Base-by-base conservation (phyloP, 2,113 vertebrate genomes). In the Leiothrix lutea region DNA sequence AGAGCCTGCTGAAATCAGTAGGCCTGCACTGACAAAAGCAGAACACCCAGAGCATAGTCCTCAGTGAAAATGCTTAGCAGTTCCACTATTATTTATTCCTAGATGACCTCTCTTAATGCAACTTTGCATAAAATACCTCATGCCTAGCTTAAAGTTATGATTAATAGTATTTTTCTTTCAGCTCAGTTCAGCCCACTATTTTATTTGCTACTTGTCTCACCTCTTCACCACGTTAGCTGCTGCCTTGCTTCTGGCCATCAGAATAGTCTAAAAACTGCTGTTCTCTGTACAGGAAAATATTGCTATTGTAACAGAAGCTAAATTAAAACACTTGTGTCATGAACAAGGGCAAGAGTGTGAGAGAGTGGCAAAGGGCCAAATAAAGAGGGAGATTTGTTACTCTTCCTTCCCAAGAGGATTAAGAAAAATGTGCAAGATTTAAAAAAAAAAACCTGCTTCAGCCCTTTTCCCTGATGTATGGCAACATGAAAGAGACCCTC, bases 161-260 rank as follows among this genome's bases (percentile, higher is more conserved):
- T 93, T 80, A 88, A 86, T 2, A 28, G 51, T n/a, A 21, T 42
- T 91, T 89, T 94, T 61, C 70, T 84, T 89, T 62, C 71, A 42
- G 81, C 74, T 94, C 61, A 35, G 88, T 38, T 66, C 80, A 89
- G 74, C 81, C 56, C 58, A 83, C 75, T 14, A 2, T 83, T 93
- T 95, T 38, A 51, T 88, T 90, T 75, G 45, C 64, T 61, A 4
- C 36, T 60, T 31, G 29, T 67, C 79, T 96, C 93, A 90, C 85
- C 92, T 83, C 75, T 88, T 88, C 88, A 95, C 82, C 69, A 67
- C 12, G 11, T 70, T 90, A 97, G 90, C 82, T 93, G 88, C 79
- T 88, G 64, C 92, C 81, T 83, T 90, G 90, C 87, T 94, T 83
- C 85, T 86, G 60, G 85, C 79, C 56, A 83, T 92, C 35, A 3